Base-by-base conservation (phyloP, 2,113 vertebrate species). In the Pterocles burchelli region DNA sequence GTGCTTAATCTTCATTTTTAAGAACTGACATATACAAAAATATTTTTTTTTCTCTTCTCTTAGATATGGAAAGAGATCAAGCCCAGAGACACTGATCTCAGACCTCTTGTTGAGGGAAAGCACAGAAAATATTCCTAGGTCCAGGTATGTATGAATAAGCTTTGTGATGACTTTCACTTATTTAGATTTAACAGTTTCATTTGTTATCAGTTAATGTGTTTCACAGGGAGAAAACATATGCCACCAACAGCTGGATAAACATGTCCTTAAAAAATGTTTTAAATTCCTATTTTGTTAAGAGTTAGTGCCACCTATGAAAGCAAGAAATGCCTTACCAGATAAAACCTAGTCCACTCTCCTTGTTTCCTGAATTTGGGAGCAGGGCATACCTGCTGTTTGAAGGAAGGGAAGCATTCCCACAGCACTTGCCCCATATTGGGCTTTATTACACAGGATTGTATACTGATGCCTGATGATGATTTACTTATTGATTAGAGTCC, bases 41-140 rank as follows among this genome's bases (percentile, higher is more conserved):
- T 18, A 17, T 13, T 46, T 70, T 5, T 20, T 31, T 70, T 49
- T 11, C 6, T 91, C n/a, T 76, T 83, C 90, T 70, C 57, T 88
- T 86, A 99, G 99, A 97, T 99, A 99, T 86, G 99, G 99, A 75
- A 99, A 99, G 95, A 98, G 99, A 95, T 99, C 99, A 89, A 99
- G 98, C 95, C 98, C 99, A 46, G 99, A 99, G 96, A 98, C 98
- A 43, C 96, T 99, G 97, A 97, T 99, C 97, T 99, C 99, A 94
- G 99, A 99, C 95, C 97, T 99, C 91, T 98, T 99, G 97, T 95
- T 99, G 98, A 98, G 98, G 96, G 99, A 99, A 97, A 99, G 98
- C 97, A 97, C 98, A 98, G 99, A 99, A 97, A 98, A 98, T 41
- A 96, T 98, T 92, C 99, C 99, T 95, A 99, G 98, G 97, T 98